Base-by-base conservation (phyloP, 2,113 vertebrate species). In the Hystrix brachyura region DNA sequence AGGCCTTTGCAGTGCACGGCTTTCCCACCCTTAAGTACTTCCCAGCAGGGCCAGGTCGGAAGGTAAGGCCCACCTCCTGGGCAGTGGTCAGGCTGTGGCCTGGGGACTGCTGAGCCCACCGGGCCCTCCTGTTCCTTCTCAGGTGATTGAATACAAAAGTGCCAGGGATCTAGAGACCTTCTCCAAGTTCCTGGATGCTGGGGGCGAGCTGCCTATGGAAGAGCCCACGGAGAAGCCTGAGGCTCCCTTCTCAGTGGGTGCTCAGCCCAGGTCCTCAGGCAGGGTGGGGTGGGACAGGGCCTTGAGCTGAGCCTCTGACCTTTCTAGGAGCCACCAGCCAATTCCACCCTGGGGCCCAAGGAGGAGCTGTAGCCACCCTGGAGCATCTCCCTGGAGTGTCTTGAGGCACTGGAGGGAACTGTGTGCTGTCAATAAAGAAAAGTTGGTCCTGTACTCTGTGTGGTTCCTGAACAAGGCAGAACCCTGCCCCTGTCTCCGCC, bases 11-110 rank as follows among this genome's bases (percentile, higher is more conserved):
- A 0, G 92, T 99, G 85, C 48, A 46, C 0, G 98, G 99, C 53
- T 99, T 98, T 96, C 99, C 99, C 43, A 99, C 99, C 0, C 98
- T 99, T 57, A 99, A 99, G 96, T 99, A 99, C 95, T 99, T 99
- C 98, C 99, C 99, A 0, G 99, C 99, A 0, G 99, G 99, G 15
- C 98, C 97, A 0, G 99, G 97, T 17, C 99, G 98, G 93, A 99
- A 99, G 99, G 99, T 99, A 48, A 65, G 72, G 65, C 76, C 17
- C 32, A 38, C n/a, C 65, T n/a, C 21, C n/a, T 32, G 55, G 13
- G 25, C 0, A 27, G 13, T 34, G 15, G 38, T 38, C 27, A 13
- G n/a, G 12, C 69, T 57, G 27, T 48, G n/a, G 78, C 65, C 46
- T 43, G 6, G 27, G 19, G 48, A 87, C 11, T 13, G 64, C 29